phyloP scores from a whole-genome alignment of 2,797 vertebrate species.

The Silurus aristotelis region DNA sequence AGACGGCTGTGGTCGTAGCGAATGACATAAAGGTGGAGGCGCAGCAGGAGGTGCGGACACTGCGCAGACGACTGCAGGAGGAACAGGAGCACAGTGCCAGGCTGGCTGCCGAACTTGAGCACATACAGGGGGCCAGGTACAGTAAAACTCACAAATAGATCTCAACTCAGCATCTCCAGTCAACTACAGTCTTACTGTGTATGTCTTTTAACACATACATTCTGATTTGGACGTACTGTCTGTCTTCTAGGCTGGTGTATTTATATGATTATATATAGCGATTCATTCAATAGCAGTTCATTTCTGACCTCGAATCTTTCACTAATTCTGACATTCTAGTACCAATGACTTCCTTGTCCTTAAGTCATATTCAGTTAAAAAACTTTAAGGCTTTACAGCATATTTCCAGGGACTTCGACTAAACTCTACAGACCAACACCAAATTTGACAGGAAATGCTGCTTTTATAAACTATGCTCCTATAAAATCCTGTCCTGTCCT shows the following conservation, averaged over 20 bases:
- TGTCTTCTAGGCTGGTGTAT: not conserved
- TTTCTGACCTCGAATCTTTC: not conserved
- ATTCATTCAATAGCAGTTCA: too few relatives aligned
- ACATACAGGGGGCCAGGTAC: slow-evolving; percentile 82
- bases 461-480: slow-evolving; percentile 59
- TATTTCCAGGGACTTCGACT: not conserved
- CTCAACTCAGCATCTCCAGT: slow-evolving; percentile 25
- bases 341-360: not conserved
- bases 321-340: not conserved
- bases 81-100: slow-evolving; percentile 86
- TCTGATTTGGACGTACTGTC: not conserved
- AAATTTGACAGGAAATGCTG: slow-evolving; percentile 15
- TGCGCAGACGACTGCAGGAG: slow-evolving; percentile 88
- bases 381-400: not conserved
- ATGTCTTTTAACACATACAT: not conserved
- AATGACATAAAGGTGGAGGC: slow-evolving; percentile 98
- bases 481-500: slow-evolving; percentile 59
- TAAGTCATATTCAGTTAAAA: not conserved
- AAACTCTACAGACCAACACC: slow-evolving; percentile 48
- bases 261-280: not conserved
- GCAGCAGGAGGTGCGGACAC: slow-evolving; percentile 89
- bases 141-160: slow-evolving; percentile 43
- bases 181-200: not conserved
- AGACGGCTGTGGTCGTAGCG: slow-evolving; percentile 95
- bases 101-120: slow-evolving; percentile 87